Percentiles rank a stretch among this genome's conserved stretches.
Evolutionary conservation across 2,797 vertebrate genomes (phyloP).

Genomic region (Tauraco hartlaubi): DNA sequence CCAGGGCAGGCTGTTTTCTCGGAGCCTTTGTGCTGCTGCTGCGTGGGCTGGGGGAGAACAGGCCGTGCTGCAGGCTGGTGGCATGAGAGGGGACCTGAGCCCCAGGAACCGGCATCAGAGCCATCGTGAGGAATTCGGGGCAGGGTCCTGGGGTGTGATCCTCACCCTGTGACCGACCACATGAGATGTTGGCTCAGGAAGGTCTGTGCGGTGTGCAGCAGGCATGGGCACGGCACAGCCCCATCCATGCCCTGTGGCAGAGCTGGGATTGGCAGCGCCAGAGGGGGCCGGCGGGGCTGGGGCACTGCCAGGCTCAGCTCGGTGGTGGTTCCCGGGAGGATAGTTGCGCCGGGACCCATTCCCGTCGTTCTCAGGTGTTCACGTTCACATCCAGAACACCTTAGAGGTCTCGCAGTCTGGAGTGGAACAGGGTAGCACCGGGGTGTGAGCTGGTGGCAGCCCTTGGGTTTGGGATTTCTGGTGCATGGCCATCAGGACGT

Average conservation of each 20-base stretch:
- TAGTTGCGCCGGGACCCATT: neutral
- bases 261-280: neutral
- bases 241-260: neutral
- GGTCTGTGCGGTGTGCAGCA: neutral
- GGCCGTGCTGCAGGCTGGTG: neutral
- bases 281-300: too few relatives aligned
- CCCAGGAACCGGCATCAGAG: neutral
- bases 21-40: neutral
- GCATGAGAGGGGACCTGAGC: neutral
- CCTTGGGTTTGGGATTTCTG: neutral
- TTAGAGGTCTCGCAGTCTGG: neutral
- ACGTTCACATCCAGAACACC: neutral
- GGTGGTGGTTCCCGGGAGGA: fast-evolving
- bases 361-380: neutral
- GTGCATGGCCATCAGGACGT: neutral
- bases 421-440: neutral
- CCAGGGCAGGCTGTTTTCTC: neutral
- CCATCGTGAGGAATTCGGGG: neutral
- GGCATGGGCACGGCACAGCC: neutral
- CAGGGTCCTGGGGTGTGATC: neutral
- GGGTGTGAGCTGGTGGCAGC: fast-evolving
- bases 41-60: neutral
- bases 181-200: neutral
- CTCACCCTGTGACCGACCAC: fast-evolving
- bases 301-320: neutral